A percentile compares a stretch with the other conserved stretches of the same genome.
Evolutionary conservation across 2,888 invertebrate genomes (phyloP).

Genomic region (Drosophila merina): DNA sequence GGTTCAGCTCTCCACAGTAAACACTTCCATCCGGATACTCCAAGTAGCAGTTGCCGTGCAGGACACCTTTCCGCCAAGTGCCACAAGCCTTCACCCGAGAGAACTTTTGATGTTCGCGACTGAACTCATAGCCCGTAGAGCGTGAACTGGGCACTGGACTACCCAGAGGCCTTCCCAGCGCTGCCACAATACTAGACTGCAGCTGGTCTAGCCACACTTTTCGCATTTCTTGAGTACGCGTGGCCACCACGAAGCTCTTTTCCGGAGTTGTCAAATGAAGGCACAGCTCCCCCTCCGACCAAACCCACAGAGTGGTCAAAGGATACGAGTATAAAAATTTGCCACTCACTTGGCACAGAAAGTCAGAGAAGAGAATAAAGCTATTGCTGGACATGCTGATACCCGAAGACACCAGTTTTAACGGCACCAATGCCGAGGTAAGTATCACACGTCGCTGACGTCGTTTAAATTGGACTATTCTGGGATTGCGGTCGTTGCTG

Average conservation of each 20-base stretch:
- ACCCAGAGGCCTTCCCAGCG: conserved; percentile 86
- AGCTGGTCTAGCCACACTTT: conserved; percentile 92
- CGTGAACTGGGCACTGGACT: conserved; percentile 88
- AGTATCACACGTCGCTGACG: conserved; percentile 89
- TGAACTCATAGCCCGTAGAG: conserved; percentile 89
- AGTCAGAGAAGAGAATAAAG: conserved; percentile 92
- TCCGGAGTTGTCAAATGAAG: conserved; percentile 91
- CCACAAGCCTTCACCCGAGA: conserved; percentile 92
- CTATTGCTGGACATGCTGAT: conserved; percentile 89
- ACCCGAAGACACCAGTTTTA: conserved; percentile 89
- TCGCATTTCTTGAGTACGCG: conserved; percentile 87
- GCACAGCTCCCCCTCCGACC: conserved; percentile 88
- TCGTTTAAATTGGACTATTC: conserved; percentile 84
- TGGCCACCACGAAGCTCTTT: conserved; percentile 88
- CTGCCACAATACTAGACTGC: conserved; percentile 89
- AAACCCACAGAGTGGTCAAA: conserved; percentile 92
- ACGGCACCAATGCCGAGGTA: conserved; percentile 89
- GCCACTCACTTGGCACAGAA: conserved; percentile 89
- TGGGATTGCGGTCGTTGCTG: conserved; percentile 82
- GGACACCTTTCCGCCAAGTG: conserved; percentile 91
- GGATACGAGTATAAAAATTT: conserved; percentile 89
- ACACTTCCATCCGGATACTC: conserved; percentile 92
- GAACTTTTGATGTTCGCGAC: conserved; percentile 88
- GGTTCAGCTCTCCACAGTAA: conserved; percentile 92
- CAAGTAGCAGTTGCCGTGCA: conserved; percentile 92